Base-by-base conservation (phyloP, 2,113 vertebrate genomes). In the Hippopotamus amphibius region DNA sequence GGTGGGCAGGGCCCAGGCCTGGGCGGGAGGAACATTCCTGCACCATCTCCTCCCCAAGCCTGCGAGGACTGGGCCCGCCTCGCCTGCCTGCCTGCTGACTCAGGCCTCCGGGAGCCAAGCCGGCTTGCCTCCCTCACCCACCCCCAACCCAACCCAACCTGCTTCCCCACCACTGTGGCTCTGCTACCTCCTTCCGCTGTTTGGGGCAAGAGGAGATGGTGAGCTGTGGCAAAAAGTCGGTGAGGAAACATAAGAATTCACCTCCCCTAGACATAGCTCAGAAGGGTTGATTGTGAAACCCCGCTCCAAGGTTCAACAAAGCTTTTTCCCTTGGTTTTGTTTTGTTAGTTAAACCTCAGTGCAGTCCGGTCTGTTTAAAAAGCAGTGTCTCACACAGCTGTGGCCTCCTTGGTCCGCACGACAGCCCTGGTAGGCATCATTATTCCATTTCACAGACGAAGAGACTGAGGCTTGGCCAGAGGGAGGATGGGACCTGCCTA, bases 21-120 rank as follows among this genome's bases (percentile, higher is more conserved):
- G 89, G 96, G 92, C 28, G 26, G 88, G 83, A 93, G 68, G 80
- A 89, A 95, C 96, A 97, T 97, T 98, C 96, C 96, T 93, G 88
- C 79, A 50, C 37, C 37, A 8, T 55, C 71, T 90, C 93, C 84
- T 93, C 76, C 86, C 88, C 22, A 69, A 93, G 76, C 94, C 55
- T 72, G 96, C 65, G 57, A 96, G 90, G 92, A 82, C 96, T 61
- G 59, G 90, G 91, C 83, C 93, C 65, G 28, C 93, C 96, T 93
- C 85, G 87, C 79, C 96, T 30, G 65, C 85, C 69, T 9, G 22
- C 76, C 69, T 0, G 76, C 96, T 97, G 97, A 97, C 90, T 98
- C 98, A 97, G 98, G 68, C 92, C 83, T 95, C 71, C 2, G 1
- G 50, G 68, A 96, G 95, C 97, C 92, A 90, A 93, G 90, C 65